Evolutionary conservation across 2,797 vertebrate species (phyloP).

Genomic region (Geotrypetes seraphini): DNA sequence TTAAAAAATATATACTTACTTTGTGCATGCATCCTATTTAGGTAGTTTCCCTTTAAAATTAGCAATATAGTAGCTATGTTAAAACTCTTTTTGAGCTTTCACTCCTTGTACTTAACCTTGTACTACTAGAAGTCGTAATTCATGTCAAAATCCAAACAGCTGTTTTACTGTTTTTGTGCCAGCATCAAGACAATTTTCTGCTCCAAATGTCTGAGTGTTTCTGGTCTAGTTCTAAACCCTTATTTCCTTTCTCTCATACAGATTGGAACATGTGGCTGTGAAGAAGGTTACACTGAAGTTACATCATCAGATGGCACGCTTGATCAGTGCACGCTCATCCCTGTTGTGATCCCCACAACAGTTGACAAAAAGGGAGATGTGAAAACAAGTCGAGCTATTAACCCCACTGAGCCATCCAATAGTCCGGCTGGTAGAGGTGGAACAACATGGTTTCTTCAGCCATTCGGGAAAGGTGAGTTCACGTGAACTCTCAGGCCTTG

Average conservation of each 20-base stretch:
- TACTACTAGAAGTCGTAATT: too few species aligned
- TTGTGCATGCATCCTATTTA: too few species aligned
- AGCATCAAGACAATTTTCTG: neutral
- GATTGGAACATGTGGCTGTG: constrained; percentile 75
- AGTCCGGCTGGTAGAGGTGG: constrained; percentile 67
- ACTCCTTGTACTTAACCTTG: too few species aligned
- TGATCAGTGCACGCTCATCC: constrained; percentile 87
- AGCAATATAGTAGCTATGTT: too few species aligned
- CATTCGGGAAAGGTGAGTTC: constrained; percentile 84
- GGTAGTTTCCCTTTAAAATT: too few species aligned
- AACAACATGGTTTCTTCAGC: constrained; percentile 95
- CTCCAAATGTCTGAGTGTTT: too few species aligned
- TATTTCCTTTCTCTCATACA: constrained; percentile 34
- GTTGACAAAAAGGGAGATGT: constrained; percentile 81
- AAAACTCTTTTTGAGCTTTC: too few species aligned
- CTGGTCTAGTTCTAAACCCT: neutral
- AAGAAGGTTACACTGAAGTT: constrained; percentile 90
- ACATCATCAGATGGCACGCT: constrained; percentile 74
- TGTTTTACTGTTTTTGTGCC: too few species aligned
- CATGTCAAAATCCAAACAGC: too few species aligned
- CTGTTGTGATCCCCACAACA: constrained; percentile 79
- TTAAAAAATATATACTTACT: too few species aligned
- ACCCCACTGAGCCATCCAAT: constrained; percentile 74
- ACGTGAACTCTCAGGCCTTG: too few species aligned
- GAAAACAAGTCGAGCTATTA: constrained; percentile 88